These are phyloP conservation scores for Acleris laterana DNA, from an alignment of 2,888 invertebrate species.

Conservation along the genomic window DNA sequence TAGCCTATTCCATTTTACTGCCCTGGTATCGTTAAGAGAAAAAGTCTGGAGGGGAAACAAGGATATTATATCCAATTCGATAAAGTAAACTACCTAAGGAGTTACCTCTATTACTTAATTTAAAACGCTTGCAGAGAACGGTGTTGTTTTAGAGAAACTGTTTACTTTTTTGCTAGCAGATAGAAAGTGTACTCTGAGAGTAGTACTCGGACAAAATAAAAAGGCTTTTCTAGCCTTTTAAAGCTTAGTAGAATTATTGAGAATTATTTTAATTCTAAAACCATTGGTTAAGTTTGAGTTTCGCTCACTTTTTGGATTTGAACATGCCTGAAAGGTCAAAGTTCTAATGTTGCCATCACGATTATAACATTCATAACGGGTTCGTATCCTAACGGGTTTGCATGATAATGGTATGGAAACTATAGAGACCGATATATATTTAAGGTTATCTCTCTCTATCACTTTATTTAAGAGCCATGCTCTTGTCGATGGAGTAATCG, in stretches of 20 bases:
- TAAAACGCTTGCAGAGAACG: conserved; percentile 43
- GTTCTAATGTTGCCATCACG: no score
- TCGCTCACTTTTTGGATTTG: no score
- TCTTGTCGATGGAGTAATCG: no score
- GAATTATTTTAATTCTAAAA: not conserved
- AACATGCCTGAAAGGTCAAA: no score
- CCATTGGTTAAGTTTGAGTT: no score
- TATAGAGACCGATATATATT: no score
- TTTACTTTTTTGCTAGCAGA: conserved; percentile 11
- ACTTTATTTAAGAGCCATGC: no score
- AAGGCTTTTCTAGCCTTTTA: not conserved
- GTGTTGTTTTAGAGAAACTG: conserved; percentile 24
- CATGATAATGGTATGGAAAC: no score
- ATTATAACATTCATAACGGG: no score
- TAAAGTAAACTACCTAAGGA: conserved; percentile 52
- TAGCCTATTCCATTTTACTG: conserved; percentile 66
- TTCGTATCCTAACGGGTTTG: no score
- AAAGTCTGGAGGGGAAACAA: conserved; percentile 57
- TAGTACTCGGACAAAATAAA: not conserved
- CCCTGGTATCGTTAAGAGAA: conserved; percentile 54
- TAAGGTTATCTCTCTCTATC: no score
- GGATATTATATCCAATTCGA: conserved; percentile 46
- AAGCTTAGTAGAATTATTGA: not conserved
- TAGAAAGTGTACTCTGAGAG: not conserved
- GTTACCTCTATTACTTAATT: conserved; percentile 50